Conservation (phyloP, 2,797 vertebrate genomes). For the Merluccius polli region DNA sequence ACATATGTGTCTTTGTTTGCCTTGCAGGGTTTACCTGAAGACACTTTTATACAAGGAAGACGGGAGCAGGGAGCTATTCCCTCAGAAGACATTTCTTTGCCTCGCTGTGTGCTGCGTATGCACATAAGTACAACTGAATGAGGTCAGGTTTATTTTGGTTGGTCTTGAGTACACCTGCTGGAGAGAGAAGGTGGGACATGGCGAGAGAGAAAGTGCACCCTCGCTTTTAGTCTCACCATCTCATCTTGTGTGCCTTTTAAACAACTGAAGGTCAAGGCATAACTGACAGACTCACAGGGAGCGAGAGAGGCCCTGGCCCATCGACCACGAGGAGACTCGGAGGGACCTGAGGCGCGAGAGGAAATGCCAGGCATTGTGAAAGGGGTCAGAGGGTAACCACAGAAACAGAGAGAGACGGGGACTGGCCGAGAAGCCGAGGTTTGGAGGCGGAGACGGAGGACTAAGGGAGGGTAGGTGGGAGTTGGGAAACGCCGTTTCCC, state of each 20-base stretch:
- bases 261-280: not conserved
- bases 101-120: constrained; percentile 24
- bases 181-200: constrained; percentile 46
- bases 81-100: constrained; percentile 21
- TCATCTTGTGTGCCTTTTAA: not conserved
- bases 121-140: constrained; percentile 21
- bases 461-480: constrained; percentile 36
- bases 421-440: constrained; percentile 68
- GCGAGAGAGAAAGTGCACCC: constrained; percentile 42
- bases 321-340: not conserved
- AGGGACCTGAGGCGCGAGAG: not conserved
- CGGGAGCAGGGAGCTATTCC: not conserved
- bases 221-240: constrained; percentile 23
- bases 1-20: constrained; percentile 48
- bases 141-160: constrained; percentile 28
- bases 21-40: constrained; percentile 72
- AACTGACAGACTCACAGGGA: not conserved
- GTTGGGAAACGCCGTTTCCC: constrained; percentile 55
- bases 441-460: constrained; percentile 68
- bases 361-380: not conserved
- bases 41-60: constrained; percentile 44
- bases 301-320: not conserved
- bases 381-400: constrained; percentile 47
- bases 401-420: constrained; percentile 73
- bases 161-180: constrained; percentile 17